Evolutionary conservation across 2,888 invertebrate genomes (phyloP).

Genomic region (Synanthedon formicaeformis): DNA sequence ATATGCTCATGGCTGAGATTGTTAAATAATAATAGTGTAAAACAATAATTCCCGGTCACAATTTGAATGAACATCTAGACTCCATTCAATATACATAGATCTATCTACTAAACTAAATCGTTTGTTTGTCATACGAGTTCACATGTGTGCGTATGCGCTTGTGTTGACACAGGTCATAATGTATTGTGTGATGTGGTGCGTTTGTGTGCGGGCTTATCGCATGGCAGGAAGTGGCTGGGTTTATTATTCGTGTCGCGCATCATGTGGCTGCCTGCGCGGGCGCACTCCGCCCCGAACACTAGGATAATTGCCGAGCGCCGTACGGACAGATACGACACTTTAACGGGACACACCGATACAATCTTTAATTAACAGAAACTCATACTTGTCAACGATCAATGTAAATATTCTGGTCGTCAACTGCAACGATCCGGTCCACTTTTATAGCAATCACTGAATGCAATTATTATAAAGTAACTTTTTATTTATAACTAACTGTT

Average conservation of each 20-base stretch:
- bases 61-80: too few species aligned
- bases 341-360: constrained; percentile 49
- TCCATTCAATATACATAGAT: too few species aligned
- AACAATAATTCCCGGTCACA: too few species aligned
- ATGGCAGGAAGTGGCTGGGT: constrained; percentile 65
- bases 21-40: too few species aligned
- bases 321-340: constrained; percentile 12
- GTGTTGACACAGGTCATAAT: background rate
- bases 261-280: constrained; percentile 45
- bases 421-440: background rate
- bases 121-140: background rate
- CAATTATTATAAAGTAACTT: too few species aligned
- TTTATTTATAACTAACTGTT: too few species aligned
- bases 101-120: too few species aligned
- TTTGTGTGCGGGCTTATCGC: constrained; percentile 56
- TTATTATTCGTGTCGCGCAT: constrained; percentile 69
- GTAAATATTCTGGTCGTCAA: constrained; percentile 17
- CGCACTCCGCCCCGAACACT: constrained; percentile 24
- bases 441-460: too few species aligned
- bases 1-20: too few species aligned
- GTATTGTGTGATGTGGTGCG: constrained; percentile 5
- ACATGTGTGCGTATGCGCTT: background rate
- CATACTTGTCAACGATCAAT: constrained; percentile 29
- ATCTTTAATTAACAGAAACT: constrained; percentile 42
- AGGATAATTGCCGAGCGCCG: constrained; percentile 43